Base-by-base conservation (phyloP, 2,113 vertebrate species). In the Forbesichthys agassizii region DNA sequence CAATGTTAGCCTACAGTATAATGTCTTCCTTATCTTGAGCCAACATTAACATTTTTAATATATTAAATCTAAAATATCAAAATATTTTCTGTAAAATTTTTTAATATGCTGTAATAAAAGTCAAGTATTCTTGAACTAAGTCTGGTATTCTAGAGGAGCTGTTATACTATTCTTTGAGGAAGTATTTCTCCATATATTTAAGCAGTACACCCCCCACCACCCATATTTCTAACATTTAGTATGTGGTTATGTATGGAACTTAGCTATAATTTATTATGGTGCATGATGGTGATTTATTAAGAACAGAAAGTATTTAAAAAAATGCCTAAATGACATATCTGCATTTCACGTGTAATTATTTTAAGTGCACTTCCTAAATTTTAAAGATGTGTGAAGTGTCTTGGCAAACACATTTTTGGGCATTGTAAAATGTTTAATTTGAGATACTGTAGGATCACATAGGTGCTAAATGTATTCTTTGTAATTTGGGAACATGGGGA, bases 271-370 rank as follows among this genome's bases (percentile, higher is more conserved):
- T 27, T 27, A 27, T 27, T 27, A 27, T 27, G 27, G 27, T 27
- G 27, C 2, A 27, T 27, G 27, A 27, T 27, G 27, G 27, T 27
- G 27, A 27, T 27, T 27, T 27, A 55, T 9, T 55, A 2, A 5
- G 9, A 55, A 49, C 8, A 18, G 18, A 46, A 42, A 49, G 47
- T 63, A n/a, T 47, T 42, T 42, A 46, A n/a, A 9, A 55, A 58
- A 64, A 83, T 77, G 74, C 64, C 86, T 89, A 92, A 85, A 86
- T 86, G 91, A 93, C 91, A 89, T 48, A 90, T 90, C 91, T 90
- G 85, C 86, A 90, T 90, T 48, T 68, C 61, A 82, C 69, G 58
- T 60, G 56, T 56, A 70, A 71, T 83, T 90, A 89, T 91, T 88
- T 92, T 88, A 83, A 81, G 70, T 58, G 4, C 49, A 59, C 85